Base-by-base conservation (phyloP, 1,140 invertebrate species). In the Diorhabda sublineata region DNA sequence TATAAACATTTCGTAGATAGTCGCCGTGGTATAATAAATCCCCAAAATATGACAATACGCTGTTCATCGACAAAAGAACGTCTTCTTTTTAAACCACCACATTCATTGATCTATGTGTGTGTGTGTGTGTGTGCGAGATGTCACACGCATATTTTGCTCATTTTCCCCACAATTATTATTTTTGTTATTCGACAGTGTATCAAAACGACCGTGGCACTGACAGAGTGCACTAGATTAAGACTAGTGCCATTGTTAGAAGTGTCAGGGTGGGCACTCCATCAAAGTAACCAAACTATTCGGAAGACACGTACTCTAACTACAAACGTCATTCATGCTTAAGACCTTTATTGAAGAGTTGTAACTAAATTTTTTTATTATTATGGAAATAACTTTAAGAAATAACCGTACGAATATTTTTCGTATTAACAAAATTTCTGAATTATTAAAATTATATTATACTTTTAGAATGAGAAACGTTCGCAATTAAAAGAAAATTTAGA, bases 171-270 rank as follows among this genome's bases (percentile, higher is more conserved):
- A 52, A 52, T 52, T 52, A 60, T 60, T 67, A 64, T 64, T 67
- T 42, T 67, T 60, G 65, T 67, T 67, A 67, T 67, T 67, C 64
- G 64, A 65, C 64, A 65, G 64, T 68, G 64, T 69, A 67, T 68
- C 63, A 44, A 11, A 64, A 43, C 61, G 47, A 56, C 70, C 72
- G 72, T 75, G 74, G 70, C 70, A 62, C 61, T 75, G 74, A 75
- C 74, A 75, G 73, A 75, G 74, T 75, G 70, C 61, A 70, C 72
- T 75, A 75, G 74, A 75, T 75, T 75, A 75, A 75, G 72, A 71
- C 68, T 52, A 44, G 58, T 59, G 66, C 65, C 66, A 74, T 75
- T 75, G 74, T 75, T 59, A 68, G 57, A 45, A 60, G 70, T 75
- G 74, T 74, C 74, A 75, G 64, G 67, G 69, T 70, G 70, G 72